Conservation (phyloP, 1,140 invertebrate genomes). For the Anthonomus grandis region DNA sequence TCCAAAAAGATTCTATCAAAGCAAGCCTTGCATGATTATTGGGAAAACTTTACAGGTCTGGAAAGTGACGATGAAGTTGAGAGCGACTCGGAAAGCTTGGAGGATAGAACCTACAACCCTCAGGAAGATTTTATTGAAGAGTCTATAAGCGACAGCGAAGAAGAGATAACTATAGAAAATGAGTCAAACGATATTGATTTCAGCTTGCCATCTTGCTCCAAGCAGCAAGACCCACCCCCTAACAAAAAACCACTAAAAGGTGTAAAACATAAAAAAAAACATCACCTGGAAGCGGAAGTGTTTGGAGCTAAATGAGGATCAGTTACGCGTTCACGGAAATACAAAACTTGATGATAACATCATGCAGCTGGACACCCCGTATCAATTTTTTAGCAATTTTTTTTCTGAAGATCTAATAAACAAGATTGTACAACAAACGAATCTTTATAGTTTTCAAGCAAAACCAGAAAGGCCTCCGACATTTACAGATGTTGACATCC, state of each 20-base stretch:
- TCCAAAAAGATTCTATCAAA: too few relatives aligned
- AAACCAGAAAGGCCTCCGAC: constrained; percentile 28
- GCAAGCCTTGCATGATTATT: too few relatives aligned
- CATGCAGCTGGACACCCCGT: constrained; percentile 29
- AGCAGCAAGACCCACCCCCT: too few relatives aligned
- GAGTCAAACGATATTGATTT: too few relatives aligned
- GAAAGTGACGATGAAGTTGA: too few relatives aligned
- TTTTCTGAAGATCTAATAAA: constrained; percentile 19
- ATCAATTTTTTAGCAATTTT: constrained; percentile 32
- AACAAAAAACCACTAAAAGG: neutral
- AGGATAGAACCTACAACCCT: too few relatives aligned
- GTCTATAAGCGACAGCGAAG: too few relatives aligned
- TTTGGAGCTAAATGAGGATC: constrained; percentile 28
- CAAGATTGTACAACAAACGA: constrained; percentile 26
- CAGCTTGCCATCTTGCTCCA: too few relatives aligned
- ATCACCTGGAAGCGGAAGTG: constrained; percentile 34
- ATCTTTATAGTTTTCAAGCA: constrained; percentile 35
- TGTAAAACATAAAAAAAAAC: constrained; percentile 2
- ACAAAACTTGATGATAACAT: constrained; percentile 1
- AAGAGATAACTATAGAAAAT: too few relatives aligned
- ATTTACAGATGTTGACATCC: constrained; percentile 15
- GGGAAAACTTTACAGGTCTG: too few relatives aligned
- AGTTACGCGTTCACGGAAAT: constrained; percentile 19
- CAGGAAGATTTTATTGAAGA: too few relatives aligned
- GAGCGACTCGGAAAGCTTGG: too few relatives aligned